phyloP scores from a whole-genome alignment of 2,113 vertebrate genomes.

The Perca schrenkii region DNA sequence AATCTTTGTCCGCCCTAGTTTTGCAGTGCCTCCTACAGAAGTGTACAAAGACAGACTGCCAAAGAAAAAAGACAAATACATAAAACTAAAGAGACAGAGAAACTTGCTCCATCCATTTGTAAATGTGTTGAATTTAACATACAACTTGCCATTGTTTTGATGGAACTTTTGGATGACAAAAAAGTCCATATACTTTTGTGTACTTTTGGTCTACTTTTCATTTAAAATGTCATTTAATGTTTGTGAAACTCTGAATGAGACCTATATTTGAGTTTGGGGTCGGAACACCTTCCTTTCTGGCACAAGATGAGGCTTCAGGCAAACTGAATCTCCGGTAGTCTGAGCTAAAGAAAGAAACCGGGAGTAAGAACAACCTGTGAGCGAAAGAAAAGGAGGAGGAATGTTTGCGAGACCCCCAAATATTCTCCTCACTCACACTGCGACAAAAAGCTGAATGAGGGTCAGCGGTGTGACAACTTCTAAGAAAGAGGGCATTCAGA shows the following conservation, averaged over 20 bases:
- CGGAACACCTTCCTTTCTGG: not conserved
- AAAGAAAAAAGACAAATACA: slow-evolving; percentile 1
- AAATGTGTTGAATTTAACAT: not conserved
- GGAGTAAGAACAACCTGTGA: not conserved
- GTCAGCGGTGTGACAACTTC: slow-evolving; percentile 30
- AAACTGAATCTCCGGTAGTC: slow-evolving; percentile 7
- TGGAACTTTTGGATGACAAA: not conserved
- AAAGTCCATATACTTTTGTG: not conserved
- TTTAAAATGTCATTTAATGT: not conserved
- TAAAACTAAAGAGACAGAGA: not conserved
- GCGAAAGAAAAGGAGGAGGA: not conserved
- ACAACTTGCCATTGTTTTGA: not conserved
- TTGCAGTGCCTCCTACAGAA: slow-evolving; percentile 15
- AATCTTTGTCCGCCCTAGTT: slow-evolving; percentile 23
- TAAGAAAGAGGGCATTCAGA: slow-evolving; percentile 43
- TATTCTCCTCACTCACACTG: slow-evolving; percentile 53
- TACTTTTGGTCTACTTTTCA: not conserved
- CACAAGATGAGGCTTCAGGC: not conserved
- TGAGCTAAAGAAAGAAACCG: not conserved
- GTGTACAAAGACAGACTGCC: not conserved
- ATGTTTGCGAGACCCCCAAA: slow-evolving; percentile 29
- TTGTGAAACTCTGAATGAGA: not conserved
- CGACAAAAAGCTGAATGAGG: slow-evolving; percentile 49
- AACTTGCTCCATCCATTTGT: not conserved
- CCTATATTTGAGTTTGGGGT: not conserved